Conservation (phyloP, 2,113 vertebrate species). For the Amphiprion ocellaris region DNA sequence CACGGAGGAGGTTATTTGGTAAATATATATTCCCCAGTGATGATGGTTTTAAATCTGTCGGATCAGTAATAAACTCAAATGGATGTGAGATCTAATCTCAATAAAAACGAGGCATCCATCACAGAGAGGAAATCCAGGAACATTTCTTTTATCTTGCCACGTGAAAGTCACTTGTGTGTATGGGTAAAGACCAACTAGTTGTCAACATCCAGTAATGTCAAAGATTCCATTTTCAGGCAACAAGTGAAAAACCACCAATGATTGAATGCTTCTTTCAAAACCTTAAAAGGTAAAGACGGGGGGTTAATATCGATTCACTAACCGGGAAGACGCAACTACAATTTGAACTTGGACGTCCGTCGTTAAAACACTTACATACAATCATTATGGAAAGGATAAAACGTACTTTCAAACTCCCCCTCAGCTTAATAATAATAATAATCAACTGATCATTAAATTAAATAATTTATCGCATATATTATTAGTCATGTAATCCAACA, state of each 20-base stretch:
- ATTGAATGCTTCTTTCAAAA: conserved; percentile 15
- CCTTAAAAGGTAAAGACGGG: not conserved
- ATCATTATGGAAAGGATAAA: conserved; percentile 47
- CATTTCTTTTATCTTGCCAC: conserved; percentile 14
- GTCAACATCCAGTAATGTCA: conserved; percentile 65
- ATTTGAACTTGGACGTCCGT: conserved; percentile 21
- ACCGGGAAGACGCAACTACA: conserved; percentile 26
- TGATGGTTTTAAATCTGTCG: conserved; percentile 2
- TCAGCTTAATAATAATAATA: conserved; percentile 13
- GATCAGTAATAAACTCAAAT: conserved; percentile 24
- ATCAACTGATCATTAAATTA: conserved; percentile 62
- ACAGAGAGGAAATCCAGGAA: conserved; percentile 12
- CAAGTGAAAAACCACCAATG: conserved; percentile 49
- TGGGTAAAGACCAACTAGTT: conserved; percentile 26
- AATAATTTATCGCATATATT: conserved; percentile 78
- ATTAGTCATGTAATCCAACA: conserved; percentile 52
- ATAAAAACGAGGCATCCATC: conserved; percentile 39
- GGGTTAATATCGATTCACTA: not conserved
- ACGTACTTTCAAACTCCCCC: conserved; percentile 19
- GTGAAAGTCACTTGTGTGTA: conserved; percentile 48
- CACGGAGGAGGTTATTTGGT: conserved; percentile 44
- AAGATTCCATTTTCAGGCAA: conserved; percentile 63
- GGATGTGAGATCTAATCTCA: conserved; percentile 17
- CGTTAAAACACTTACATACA: conserved; percentile 45
- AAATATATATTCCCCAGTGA: conserved; percentile 54